These are phyloP conservation scores for Drosophila orena DNA, from an alignment of 1,140 invertebrate species.

Conservation along the genomic window DNA sequence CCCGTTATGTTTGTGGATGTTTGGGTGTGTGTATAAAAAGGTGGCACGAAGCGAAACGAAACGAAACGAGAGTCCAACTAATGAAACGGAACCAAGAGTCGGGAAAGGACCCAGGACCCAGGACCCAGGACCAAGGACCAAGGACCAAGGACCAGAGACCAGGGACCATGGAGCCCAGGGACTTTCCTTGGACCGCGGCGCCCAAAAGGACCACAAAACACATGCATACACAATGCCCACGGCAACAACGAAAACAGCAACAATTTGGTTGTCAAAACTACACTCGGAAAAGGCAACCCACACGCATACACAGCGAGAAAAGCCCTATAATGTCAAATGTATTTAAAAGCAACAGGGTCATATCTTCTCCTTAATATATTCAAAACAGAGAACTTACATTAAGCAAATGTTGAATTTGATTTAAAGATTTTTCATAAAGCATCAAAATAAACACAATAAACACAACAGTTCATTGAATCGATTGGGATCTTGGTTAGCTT, in stretches of 20 bases:
- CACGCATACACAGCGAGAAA: slow-evolving; percentile 20
- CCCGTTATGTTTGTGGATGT: slow-evolving; percentile 6
- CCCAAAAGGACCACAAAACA: slow-evolving; percentile 71
- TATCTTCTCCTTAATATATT: too few relatives aligned
- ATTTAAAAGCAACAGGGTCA: too few relatives aligned
- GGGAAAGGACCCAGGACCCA: slow-evolving; percentile 4
- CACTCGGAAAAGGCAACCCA: slow-evolving; percentile 60
- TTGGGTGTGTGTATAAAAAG: slow-evolving; percentile 28
- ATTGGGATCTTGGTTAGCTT: background rate
- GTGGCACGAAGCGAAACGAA: slow-evolving; percentile 41
- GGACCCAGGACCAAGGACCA: too few relatives aligned
- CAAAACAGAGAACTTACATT: too few relatives aligned
- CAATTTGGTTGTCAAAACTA: slow-evolving; percentile 80
- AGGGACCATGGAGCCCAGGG: slow-evolving; percentile 2
- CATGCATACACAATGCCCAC: slow-evolving; percentile 54
- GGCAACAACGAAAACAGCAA: slow-evolving; percentile 25
- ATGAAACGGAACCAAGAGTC: slow-evolving; percentile 74
- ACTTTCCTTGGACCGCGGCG: slow-evolving; percentile 57
- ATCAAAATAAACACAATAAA: background rate
- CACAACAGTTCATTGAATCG: too few relatives aligned
- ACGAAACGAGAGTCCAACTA: slow-evolving; percentile 72
- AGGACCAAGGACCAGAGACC: background rate
- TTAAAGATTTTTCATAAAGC: too few relatives aligned
- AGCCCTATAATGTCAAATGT: background rate
- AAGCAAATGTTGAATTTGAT: too few relatives aligned